Evolutionary conservation across 1,140 invertebrate genomes (phyloP).

Genomic region (Diorhabda elongata): DNA sequence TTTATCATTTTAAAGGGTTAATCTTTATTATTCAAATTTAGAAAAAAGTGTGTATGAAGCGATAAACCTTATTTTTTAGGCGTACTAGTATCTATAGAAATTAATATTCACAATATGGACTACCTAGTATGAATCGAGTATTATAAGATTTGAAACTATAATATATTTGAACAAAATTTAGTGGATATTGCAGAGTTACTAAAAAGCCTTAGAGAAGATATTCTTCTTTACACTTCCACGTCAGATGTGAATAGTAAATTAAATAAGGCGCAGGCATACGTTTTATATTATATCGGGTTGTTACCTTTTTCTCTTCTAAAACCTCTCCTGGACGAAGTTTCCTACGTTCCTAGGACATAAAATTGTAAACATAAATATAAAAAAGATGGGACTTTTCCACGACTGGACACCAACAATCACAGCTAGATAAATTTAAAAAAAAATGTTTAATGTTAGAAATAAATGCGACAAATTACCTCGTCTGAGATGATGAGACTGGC

Average conservation of each 20-base stretch:
- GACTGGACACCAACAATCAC: conserved; percentile 10
- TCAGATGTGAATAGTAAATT: conserved; percentile 11
- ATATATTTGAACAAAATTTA: not conserved
- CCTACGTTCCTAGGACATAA: conserved; percentile 50
- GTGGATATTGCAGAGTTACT: conserved; percentile 19
- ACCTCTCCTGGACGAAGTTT: conserved; percentile 91
- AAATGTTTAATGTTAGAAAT: not conserved
- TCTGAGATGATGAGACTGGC: conserved; percentile 88
- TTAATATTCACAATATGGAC: too few relatives aligned
- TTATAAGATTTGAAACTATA: too few relatives aligned
- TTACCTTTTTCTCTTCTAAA: conserved; percentile 90
- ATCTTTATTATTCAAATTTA: too few relatives aligned
- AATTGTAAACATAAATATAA: conserved; percentile 29
- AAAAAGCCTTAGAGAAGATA: conserved; percentile 15
- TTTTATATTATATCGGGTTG: conserved; percentile 40
- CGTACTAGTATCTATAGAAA: too few relatives aligned
- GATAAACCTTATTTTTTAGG: too few relatives aligned
- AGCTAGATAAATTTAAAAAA: conserved; percentile 20
- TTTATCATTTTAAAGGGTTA: too few relatives aligned
- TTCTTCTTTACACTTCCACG: conserved; percentile 4
- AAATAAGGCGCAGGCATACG: conserved; percentile 31
- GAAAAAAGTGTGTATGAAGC: too few relatives aligned
- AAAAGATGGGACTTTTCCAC: conserved; percentile 23
- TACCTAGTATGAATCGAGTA: too few relatives aligned
- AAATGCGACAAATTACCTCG: conserved; percentile 64